Evolutionary conservation across 2,888 invertebrate species (phyloP).

Genomic region (Cantharis rufa): DNA sequence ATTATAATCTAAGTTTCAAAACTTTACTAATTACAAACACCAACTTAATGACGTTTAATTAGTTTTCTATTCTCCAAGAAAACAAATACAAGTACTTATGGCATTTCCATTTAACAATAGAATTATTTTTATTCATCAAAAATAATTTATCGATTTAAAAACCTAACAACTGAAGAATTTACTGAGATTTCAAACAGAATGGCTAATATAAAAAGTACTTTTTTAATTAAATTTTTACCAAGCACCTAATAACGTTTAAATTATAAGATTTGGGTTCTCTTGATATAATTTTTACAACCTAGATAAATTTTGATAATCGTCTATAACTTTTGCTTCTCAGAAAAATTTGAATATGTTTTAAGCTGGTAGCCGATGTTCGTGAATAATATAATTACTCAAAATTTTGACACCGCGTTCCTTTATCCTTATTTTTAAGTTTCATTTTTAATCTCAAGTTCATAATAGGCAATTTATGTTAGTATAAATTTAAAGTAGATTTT

Average conservation of each 20-base stretch:
- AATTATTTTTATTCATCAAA: background rate
- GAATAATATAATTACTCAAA: background rate
- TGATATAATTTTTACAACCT: background rate
- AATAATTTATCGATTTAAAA: background rate
- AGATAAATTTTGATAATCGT: background rate
- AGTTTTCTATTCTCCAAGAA: background rate
- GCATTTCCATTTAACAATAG: background rate
- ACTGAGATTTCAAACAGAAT: background rate
- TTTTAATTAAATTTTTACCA: background rate
- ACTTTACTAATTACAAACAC: conserved; percentile 1
- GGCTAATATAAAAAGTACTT: background rate
- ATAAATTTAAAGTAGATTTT: background rate
- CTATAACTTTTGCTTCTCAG: background rate
- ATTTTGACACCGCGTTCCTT: background rate
- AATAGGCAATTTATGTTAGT: background rate
- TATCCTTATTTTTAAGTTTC: background rate
- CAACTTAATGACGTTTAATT: background rate
- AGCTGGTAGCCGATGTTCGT: background rate
- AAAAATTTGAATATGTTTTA: background rate
- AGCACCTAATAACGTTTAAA: background rate
- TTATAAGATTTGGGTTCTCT: background rate
- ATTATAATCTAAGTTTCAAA: background rate
- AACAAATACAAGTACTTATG: background rate
- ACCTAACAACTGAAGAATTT: background rate
- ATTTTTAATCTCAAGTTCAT: background rate